Percentiles rank a stretch among this genome's conserved stretches.
These are phyloP conservation scores for Drosophila longiperda DNA, from an alignment of 2,888 invertebrate species.

Conservation along the genomic window DNA sequence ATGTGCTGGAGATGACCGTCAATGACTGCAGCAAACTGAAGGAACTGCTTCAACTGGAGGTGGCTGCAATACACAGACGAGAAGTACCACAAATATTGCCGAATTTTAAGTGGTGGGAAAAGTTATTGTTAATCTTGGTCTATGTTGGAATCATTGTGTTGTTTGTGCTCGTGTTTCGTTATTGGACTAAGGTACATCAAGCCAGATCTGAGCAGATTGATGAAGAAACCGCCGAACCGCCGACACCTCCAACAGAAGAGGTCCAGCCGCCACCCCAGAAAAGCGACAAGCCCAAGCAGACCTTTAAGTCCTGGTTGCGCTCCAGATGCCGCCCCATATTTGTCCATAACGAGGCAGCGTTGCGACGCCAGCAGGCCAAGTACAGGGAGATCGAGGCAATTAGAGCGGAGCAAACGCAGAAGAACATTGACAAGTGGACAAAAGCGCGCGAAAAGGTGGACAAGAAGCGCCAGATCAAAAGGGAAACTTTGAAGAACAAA, in stretches of 20 bases:
- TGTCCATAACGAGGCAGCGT: constrained; percentile 52
- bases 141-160: constrained; percentile 27
- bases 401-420: constrained; percentile 23
- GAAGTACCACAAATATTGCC: not conserved
- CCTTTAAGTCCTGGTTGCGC: constrained; percentile 52
- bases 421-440: constrained; percentile 52
- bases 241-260: not conserved
- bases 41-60: constrained; percentile 36
- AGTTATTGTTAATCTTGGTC: constrained; percentile 14
- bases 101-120: constrained; percentile 47
- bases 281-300: constrained; percentile 4
- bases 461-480: constrained; percentile 8
- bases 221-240: constrained; percentile 1
- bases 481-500: not conserved
- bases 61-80: not conserved
- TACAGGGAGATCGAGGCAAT: constrained; percentile 27
- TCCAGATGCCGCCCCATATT: constrained; percentile 52
- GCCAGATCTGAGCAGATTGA: not conserved
- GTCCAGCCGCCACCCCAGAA: not conserved
- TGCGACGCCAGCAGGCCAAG: constrained; percentile 36
- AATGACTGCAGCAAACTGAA: constrained; percentile 60
- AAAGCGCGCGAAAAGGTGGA: constrained; percentile 40
- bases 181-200: not conserved
- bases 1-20: constrained; percentile 54
- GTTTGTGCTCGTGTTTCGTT: constrained; percentile 14